Conservation (phyloP, 2,797 vertebrate genomes). For the Lagorchestes hirsutus region DNA sequence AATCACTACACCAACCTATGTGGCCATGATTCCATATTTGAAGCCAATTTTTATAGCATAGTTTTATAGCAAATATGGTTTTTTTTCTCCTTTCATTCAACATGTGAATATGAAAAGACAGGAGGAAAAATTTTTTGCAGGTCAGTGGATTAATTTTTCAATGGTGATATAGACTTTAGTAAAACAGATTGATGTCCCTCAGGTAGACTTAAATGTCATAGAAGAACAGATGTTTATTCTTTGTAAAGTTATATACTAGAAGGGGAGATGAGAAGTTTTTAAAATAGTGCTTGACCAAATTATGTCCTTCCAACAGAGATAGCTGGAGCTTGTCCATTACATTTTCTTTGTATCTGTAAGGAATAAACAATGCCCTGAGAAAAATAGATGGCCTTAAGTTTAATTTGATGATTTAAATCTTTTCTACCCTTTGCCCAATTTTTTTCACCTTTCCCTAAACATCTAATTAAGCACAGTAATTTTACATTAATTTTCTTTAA, state of each 20-base stretch:
- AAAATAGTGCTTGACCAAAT: neutral
- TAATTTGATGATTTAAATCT: neutral
- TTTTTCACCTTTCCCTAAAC: neutral
- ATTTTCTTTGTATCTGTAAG: neutral
- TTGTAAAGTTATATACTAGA: neutral
- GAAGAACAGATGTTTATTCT: conserved; percentile 35
- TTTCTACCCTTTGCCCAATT: neutral
- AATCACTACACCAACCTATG: neutral
- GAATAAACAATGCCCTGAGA: neutral
- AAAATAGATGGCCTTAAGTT: neutral
- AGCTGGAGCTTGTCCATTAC: neutral
- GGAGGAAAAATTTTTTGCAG: conserved; percentile 24
- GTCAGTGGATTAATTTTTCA: conserved; percentile 9
- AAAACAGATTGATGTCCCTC: neutral
- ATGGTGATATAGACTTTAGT: conserved; percentile 25
- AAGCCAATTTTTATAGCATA: conserved; percentile 9
- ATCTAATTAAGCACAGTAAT: neutral
- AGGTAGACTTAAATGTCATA: neutral
- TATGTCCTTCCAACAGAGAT: neutral
- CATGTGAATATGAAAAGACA: conserved; percentile 30
- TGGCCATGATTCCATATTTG: conserved; percentile 13
- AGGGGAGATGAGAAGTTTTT: neutral
- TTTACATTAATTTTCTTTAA: neutral
- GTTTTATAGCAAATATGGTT: neutral
- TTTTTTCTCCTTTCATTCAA: conserved; percentile 11